A percentile compares a stretch with the other conserved stretches of the same genome.
These are phyloP conservation scores for Mustela erminea DNA, from an alignment of 2,797 vertebrate genomes.

Conservation along the genomic window DNA sequence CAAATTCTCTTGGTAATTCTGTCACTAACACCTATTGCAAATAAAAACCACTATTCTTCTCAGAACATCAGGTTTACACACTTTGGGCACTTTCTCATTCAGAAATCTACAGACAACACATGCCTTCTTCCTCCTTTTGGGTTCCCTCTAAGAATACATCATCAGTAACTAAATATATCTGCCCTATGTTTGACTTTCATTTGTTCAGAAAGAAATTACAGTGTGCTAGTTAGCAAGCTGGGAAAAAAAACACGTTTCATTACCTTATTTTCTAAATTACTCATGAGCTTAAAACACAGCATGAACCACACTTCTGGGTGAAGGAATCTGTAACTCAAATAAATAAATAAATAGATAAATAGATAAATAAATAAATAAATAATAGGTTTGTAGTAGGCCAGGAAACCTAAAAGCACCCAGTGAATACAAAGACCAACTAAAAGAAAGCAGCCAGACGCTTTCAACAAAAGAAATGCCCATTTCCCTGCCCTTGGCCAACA, in stretches of 20 bases:
- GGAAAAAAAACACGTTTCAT: background rate
- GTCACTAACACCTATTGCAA: background rate
- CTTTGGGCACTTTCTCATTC: background rate
- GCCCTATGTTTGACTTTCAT: background rate
- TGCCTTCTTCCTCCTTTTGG: background rate
- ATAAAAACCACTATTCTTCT: background rate
- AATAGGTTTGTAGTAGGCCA: background rate
- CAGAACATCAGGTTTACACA: background rate
- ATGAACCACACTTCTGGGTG: background rate
- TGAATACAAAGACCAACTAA: background rate
- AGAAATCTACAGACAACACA: background rate
- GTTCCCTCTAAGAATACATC: background rate
- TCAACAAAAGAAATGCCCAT: background rate
- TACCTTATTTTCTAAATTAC: constrained; percentile 14
- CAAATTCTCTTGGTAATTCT: background rate
- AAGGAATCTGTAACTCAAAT: background rate
- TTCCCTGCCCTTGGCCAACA: background rate
- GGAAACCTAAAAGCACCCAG: background rate
- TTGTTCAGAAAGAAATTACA: background rate
- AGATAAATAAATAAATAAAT: background rate
- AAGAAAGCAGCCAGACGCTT: background rate
- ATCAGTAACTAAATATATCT: background rate
- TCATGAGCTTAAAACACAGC: background rate
- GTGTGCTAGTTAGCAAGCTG: background rate
- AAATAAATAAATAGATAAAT: background rate